Percentiles rank a stretch among this genome's conserved stretches.
These are phyloP conservation scores for Cynoglossus semilaevis DNA, from an alignment of 2,113 vertebrate genomes.

Conservation along the genomic window DNA sequence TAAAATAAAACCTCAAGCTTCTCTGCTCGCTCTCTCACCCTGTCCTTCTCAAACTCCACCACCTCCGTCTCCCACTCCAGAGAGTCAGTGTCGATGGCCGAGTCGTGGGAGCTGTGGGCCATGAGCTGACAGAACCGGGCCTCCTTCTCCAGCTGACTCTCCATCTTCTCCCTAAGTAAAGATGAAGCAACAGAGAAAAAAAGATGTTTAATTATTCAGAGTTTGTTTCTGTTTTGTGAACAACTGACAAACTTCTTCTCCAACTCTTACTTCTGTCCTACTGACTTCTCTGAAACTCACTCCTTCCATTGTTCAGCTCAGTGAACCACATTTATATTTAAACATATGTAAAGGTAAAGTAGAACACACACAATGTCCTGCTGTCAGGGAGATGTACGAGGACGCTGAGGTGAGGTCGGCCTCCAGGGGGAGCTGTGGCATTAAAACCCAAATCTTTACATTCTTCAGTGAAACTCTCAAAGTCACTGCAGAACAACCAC, in stretches of 20 bases:
- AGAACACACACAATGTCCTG: conserved; percentile 28
- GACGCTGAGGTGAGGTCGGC: conserved; percentile 37
- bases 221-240: too few species aligned
- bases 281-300: background rate
- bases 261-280: too few species aligned
- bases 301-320: background rate
- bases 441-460: conserved; percentile 47
- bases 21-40: conserved; percentile 73
- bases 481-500: conserved; percentile 25
- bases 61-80: conserved; percentile 98
- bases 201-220: too few species aligned
- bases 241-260: background rate
- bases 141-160: conserved; percentile 93
- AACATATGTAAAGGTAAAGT: conserved; percentile 26
- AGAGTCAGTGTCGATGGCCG: conserved; percentile 95
- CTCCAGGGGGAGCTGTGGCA: conserved; percentile 51
- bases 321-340: conserved; percentile 25
- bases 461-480: conserved; percentile 26
- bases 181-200: too few species aligned
- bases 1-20: too few species aligned
- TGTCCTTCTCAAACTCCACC: conserved; percentile 94
- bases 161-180: conserved; percentile 89
- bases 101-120: conserved; percentile 96
- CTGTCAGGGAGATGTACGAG: conserved; percentile 58
- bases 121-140: conserved; percentile 92